phyloP scores from a whole-genome alignment of 2,888 invertebrate species.

The Sisyra nigra region DNA sequence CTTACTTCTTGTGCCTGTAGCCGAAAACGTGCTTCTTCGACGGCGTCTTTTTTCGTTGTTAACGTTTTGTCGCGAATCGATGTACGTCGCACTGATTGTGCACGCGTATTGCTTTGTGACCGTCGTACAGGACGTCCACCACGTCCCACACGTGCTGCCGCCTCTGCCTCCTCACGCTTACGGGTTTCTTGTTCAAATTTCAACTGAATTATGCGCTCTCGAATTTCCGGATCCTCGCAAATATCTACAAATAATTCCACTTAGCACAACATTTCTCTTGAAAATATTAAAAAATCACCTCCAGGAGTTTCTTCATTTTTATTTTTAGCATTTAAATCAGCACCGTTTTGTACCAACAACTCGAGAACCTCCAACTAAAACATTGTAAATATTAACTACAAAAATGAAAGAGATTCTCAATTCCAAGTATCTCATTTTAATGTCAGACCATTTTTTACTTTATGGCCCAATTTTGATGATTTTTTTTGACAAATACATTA shows the following conservation, averaged over 20 bases:
- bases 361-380: constrained; percentile 85
- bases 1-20: constrained; percentile 42
- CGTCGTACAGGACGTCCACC: constrained; percentile 40
- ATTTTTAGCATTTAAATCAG: constrained; percentile 92
- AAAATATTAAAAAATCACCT: constrained; percentile 35
- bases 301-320: constrained; percentile 94
- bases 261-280: background rate
- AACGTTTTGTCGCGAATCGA: constrained; percentile 86
- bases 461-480: too few relatives aligned
- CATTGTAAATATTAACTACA: background rate
- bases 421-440: too few relatives aligned
- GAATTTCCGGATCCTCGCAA: constrained; percentile 89
- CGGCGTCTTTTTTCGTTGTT: constrained; percentile 85
- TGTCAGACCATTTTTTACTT: too few relatives aligned
- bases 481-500: background rate
- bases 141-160: constrained; percentile 45
- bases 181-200: constrained; percentile 79
- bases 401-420: background rate
- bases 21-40: constrained; percentile 74
- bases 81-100: constrained; percentile 84
- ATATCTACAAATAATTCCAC: constrained; percentile 46
- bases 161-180: constrained; percentile 41
- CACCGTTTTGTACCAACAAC: constrained; percentile 87
- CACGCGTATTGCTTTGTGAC: constrained; percentile 64
- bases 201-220: constrained; percentile 74